Base-by-base conservation (phyloP, 2,113 vertebrate genomes). In the Rhagologus leucostigma region DNA sequence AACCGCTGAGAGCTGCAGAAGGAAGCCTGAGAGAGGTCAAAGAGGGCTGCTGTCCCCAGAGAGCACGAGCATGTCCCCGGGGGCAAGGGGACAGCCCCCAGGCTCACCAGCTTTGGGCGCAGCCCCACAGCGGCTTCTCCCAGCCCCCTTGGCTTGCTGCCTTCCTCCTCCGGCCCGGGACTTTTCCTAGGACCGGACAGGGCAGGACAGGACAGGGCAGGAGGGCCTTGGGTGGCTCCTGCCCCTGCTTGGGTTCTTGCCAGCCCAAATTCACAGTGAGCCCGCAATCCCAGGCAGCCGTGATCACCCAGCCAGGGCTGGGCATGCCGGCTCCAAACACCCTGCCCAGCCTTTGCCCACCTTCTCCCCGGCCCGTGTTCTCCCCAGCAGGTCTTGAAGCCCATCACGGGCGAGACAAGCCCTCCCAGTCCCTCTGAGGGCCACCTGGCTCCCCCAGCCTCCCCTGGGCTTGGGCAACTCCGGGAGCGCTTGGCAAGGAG, bases 241-340 rank as follows among this genome's bases (percentile, higher is more conserved):
- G 42, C 18, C 37, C 44, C 47, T 1, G 3, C 35, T 26, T 1
- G 3, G 49, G 27, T 71, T 46, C 24, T 50, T 88, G 26, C 65
- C 37, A 47, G 46, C 30, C 30, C 49, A 59, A 41, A 69, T 27
- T 29, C 0, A 0, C 49, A 41, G 39, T 0, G 3, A 49, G 44
- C n/a, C 44, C 27, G 5, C 26, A 1, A 0, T 46, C 33, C 23
- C 26, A 1, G 3, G 33, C 0, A 0, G 27, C 10, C 1, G 15
- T 5, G 19, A 39, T 29, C 27, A 30, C 30, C 35, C 44, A n/a
- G 15, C 27, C 42, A 9, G 37, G 32, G 4, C 32, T 14, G 27
- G 32, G 39, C 39, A 70, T 12, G 53, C 24, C 16, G 0, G 2
- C n/a, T n/a, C 57, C 70, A 27, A 26, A 6, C 3, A 7, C 29